A percentile compares a stretch with the other conserved stretches of the same genome.
Evolutionary conservation across 2,888 invertebrate genomes (phyloP).

Genomic region (Adineta ricciae): DNA sequence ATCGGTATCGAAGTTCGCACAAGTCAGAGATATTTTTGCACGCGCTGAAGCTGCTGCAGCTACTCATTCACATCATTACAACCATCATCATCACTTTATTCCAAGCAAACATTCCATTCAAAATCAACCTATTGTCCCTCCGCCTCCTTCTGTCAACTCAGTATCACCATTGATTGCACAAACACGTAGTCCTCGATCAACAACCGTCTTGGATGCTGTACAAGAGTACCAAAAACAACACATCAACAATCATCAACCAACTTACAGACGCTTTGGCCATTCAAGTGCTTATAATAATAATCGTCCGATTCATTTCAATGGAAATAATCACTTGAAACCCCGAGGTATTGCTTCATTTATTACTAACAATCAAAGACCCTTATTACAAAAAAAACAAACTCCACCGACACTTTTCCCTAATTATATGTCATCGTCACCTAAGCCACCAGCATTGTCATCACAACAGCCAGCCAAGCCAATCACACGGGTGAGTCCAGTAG

Average conservation of each 20-base stretch:
- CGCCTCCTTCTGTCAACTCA: no score
- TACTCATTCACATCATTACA: background rate
- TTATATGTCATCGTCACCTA: background rate
- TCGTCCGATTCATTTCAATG: background rate
- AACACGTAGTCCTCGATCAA: background rate
- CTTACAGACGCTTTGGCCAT: background rate
- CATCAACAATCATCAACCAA: background rate
- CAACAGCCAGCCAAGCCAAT: slow-evolving; percentile 7
- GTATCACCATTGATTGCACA: background rate
- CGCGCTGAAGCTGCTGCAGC: slow-evolving; percentile 1
- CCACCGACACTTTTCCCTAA: background rate
- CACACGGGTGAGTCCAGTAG: background rate
- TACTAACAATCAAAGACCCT: background rate
- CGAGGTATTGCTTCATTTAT: background rate
- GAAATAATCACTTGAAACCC: background rate
- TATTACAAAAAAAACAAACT: background rate
- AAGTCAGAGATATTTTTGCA: slow-evolving; percentile 6
- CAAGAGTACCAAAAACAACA: slow-evolving; percentile 18
- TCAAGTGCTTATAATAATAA: background rate
- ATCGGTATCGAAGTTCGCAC: slow-evolving; percentile 6
- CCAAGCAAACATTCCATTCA: no score
- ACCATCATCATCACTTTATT: background rate
- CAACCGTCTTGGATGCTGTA: background rate
- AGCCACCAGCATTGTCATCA: background rate
- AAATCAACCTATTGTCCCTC: no score